These are phyloP conservation scores for Pseudorasbora parva DNA, from an alignment of 2,113 vertebrate species.

Conservation along the genomic window DNA sequence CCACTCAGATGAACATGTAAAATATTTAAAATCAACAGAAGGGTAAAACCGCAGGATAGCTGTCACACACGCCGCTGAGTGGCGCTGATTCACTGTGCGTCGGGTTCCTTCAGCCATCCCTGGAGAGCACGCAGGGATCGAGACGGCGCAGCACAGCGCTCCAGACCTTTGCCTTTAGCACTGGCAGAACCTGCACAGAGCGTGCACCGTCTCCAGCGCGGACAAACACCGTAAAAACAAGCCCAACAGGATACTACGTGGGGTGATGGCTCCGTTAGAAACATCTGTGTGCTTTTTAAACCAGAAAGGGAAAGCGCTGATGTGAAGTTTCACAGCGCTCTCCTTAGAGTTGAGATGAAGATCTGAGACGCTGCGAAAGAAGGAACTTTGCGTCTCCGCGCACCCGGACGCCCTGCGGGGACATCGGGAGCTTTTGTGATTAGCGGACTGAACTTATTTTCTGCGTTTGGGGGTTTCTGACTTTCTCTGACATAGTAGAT, in stretches of 20 bases:
- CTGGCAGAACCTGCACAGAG: slow-evolving; percentile 35
- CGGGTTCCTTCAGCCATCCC: slow-evolving; percentile 5
- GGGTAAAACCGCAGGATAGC: background rate
- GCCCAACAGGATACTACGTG: background rate
- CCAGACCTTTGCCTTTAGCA: slow-evolving; percentile 43
- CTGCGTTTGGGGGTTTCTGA: background rate
- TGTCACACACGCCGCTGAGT: slow-evolving; percentile 23
- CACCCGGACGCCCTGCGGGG: slow-evolving; percentile 23
- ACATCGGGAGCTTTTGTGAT: slow-evolving; percentile 15
- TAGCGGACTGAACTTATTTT: background rate
- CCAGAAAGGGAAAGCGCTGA: slow-evolving; percentile 6
- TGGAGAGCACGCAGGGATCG: slow-evolving; percentile 33
- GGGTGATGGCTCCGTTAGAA: background rate
- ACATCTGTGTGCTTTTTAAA: slow-evolving; percentile 12
- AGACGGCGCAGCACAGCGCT: slow-evolving; percentile 17
- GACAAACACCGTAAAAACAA: background rate
- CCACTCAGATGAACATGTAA: background rate
- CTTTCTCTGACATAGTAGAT: background rate
- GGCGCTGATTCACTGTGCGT: slow-evolving; percentile 43
- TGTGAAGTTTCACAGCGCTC: slow-evolving; percentile 49
- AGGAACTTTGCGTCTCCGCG: slow-evolving; percentile 51
- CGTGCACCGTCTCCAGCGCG: slow-evolving; percentile 9
- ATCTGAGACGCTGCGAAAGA: slow-evolving; percentile 21
- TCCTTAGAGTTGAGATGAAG: slow-evolving; percentile 44
- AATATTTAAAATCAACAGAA: background rate